A percentile compares a stretch with the other conserved stretches of the same genome.
phyloP scores from a whole-genome alignment of 1,140 invertebrate species.

The Venturia canescens region DNA sequence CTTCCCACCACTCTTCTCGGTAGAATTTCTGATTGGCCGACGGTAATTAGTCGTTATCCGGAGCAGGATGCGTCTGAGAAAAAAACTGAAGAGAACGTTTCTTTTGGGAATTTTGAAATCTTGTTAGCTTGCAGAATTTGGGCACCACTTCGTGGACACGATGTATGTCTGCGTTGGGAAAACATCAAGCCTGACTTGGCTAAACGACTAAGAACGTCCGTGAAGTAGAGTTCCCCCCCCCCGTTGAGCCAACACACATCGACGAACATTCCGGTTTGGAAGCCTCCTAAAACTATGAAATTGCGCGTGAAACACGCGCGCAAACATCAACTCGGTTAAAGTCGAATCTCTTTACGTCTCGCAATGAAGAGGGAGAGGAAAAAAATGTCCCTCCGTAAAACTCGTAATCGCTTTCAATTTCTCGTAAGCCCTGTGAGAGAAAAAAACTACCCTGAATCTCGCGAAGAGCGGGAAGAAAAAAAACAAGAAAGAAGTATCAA shows the following conservation, averaged over 20 bases:
- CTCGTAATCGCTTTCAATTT: not conserved
- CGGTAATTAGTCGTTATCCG: no score
- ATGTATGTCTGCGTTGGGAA: constrained; percentile 1
- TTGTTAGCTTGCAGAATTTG: no score
- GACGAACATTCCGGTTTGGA: not conserved
- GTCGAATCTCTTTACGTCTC: constrained; percentile 14
- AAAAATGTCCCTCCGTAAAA: constrained; percentile 17
- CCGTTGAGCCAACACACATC: constrained; percentile 20
- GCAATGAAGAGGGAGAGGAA: not conserved
- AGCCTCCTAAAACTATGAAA: constrained; percentile 33
- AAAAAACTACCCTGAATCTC: constrained; percentile 5
- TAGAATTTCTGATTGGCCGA: no score
- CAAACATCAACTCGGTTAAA: constrained; percentile 12
- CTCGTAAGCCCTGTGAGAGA: not conserved
- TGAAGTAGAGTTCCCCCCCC: not conserved
- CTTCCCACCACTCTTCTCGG: no score
- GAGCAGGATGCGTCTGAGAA: no score
- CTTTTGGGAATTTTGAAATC: no score
- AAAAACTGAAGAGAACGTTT: no score
- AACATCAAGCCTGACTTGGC: constrained; percentile 22
- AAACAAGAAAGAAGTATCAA: not conserved
- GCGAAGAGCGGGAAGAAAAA: not conserved
- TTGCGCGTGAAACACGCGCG: constrained; percentile 25
- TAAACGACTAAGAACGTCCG: constrained; percentile 3
- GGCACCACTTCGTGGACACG: no score